Evolutionary conservation across 2,113 vertebrate genomes (phyloP).

Genomic region (Lepisosteus oculatus): DNA sequence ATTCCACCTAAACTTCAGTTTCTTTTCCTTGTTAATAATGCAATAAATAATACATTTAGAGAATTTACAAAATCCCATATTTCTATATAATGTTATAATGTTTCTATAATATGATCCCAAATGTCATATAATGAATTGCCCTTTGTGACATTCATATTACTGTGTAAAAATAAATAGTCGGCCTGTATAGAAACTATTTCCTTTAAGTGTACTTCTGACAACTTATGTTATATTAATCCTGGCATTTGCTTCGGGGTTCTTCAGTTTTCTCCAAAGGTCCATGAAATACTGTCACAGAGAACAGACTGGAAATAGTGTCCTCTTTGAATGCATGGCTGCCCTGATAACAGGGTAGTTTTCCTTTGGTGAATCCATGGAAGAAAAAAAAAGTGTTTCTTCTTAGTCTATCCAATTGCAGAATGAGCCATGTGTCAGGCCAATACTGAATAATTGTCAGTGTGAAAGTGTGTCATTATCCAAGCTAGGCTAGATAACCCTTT

Average conservation of each 20-base stretch:
- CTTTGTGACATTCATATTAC: background rate
- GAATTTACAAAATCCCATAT: too few relatives aligned
- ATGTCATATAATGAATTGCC: background rate
- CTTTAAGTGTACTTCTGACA: background rate
- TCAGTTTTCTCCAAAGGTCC: constrained; percentile 13
- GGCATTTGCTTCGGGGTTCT: background rate
- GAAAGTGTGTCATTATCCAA: constrained; percentile 11
- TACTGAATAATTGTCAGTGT: background rate
- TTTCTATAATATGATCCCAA: too few relatives aligned
- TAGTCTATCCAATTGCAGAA: constrained; percentile 9
- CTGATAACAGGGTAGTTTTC: constrained; percentile 22
- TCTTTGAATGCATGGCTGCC: constrained; percentile 25
- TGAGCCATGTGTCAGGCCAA: constrained; percentile 8
- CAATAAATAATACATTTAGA: too few relatives aligned
- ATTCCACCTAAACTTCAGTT: too few relatives aligned
- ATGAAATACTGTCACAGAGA: constrained; percentile 19
- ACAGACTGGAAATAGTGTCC: constrained; percentile 21
- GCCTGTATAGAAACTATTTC: background rate
- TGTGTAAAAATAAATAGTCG: background rate
- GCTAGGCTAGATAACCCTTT: background rate
- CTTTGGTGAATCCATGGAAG: constrained; percentile 20
- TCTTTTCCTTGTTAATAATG: too few relatives aligned
- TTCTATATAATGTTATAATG: too few relatives aligned
- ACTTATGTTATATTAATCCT: background rate
- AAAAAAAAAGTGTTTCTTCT: constrained; percentile 4